Conservation (phyloP, 2,113 vertebrate genomes). For the Ciconia stormi region DNA sequence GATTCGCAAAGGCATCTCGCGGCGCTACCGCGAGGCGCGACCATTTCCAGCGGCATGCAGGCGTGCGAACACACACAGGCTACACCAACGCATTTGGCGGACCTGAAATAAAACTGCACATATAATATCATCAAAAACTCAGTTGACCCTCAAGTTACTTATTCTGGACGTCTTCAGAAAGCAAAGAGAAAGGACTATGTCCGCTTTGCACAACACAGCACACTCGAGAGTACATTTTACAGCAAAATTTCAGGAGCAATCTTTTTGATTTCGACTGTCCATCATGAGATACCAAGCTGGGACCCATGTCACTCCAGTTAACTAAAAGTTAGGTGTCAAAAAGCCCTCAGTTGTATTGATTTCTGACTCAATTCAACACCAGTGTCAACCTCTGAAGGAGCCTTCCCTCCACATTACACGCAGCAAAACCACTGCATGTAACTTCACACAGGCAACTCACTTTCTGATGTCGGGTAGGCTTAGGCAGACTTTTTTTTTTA, state of each 20-base stretch:
- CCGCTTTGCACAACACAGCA: not conserved
- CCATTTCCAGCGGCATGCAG: not conserved
- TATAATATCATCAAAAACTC: not conserved
- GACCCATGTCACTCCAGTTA: not conserved
- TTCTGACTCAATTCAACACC: not conserved
- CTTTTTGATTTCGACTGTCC: not conserved
- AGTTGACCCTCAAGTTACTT: not conserved
- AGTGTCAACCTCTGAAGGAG: not conserved
- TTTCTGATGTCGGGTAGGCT: fast-evolving
- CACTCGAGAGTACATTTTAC: not conserved
- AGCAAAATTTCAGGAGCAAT: not conserved
- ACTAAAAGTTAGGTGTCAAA: not conserved
- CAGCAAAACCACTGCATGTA: not conserved
- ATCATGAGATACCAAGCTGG: not conserved
- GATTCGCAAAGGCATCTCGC: not conserved
- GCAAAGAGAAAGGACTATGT: not conserved
- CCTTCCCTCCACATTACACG: not conserved
- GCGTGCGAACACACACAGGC: not conserved
- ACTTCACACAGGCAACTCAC: not conserved
- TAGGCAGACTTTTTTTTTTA: not conserved
- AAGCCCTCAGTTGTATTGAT: not conserved
- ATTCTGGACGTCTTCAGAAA: not conserved
- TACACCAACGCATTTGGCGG: fast-evolving
- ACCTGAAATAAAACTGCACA: not conserved
- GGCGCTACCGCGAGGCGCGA: not conserved